Conservation (phyloP, 1,140 invertebrate species). For the Pantala flavescens region DNA sequence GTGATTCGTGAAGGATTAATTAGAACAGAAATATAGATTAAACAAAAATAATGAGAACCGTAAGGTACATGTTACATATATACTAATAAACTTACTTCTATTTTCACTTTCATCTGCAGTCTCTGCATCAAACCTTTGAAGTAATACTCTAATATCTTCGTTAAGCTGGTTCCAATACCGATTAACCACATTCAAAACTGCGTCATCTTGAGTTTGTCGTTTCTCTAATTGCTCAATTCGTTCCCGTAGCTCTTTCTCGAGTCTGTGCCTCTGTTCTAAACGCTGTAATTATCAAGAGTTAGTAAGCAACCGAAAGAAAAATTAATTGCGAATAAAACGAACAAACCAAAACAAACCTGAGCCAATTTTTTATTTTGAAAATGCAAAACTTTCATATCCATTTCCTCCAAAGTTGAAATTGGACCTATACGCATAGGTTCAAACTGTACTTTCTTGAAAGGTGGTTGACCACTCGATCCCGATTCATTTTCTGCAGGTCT, state of each 20-base stretch:
- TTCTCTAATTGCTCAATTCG: slow-evolving; percentile 95
- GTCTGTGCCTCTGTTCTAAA: slow-evolving; percentile 79
- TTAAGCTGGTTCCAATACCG: slow-evolving; percentile 96
- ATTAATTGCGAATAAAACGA: slow-evolving; percentile 14
- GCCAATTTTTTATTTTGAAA: slow-evolving; percentile 96
- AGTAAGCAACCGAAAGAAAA: slow-evolving; percentile 16
- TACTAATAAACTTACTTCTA: slow-evolving; percentile 61
- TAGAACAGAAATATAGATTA: no score
- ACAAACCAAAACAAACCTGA: slow-evolving; percentile 49
- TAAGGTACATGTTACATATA: no score
- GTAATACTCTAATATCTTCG: slow-evolving; percentile 87
- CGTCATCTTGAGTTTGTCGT: slow-evolving; percentile 93
- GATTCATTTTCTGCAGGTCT: slow-evolving; percentile 50
- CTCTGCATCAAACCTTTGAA: slow-evolving; percentile 95
- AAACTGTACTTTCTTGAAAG: slow-evolving; percentile 87
- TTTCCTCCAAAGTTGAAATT: slow-evolving; percentile 88
- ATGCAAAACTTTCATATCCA: slow-evolving; percentile 93
- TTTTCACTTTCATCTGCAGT: slow-evolving; percentile 93
- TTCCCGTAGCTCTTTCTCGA: slow-evolving; percentile 79
- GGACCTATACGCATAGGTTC: slow-evolving; percentile 86
- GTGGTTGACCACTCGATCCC: slow-evolving; percentile 49
- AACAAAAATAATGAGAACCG: no score
- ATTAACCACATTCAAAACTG: slow-evolving; percentile 94
- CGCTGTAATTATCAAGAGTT: slow-evolving; percentile 40
- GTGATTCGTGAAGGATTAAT: no score